Evolutionary conservation across 2,888 invertebrate species (phyloP).

Genomic region (Apamea crenata): DNA sequence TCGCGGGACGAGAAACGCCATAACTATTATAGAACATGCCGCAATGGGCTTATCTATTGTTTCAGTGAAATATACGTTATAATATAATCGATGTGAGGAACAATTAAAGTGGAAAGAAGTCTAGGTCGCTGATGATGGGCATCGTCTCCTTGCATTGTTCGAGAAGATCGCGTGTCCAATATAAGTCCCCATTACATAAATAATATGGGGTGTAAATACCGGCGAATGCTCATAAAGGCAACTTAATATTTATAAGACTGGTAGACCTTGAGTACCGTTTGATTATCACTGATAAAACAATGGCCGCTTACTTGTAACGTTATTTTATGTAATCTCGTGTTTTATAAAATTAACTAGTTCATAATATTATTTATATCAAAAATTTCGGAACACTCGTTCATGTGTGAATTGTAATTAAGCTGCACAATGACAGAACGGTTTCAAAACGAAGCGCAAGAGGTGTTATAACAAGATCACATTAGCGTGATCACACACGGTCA

Average conservation of each 20-base stretch:
- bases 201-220: conserved; percentile 85
- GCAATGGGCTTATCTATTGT: conserved; percentile 88
- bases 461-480: conserved; percentile 83
- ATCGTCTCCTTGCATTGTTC: conserved; percentile 89
- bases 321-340: conserved; percentile 67
- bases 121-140: conserved; percentile 84
- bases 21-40: conserved; percentile 77
- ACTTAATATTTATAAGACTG: conserved; percentile 80
- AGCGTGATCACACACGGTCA: conserved; percentile 84
- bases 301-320: conserved; percentile 70
- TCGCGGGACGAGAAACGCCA: conserved; percentile 77
- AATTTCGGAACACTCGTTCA: conserved; percentile 63
- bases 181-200: conserved; percentile 89
- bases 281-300: conserved; percentile 76
- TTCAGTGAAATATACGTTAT: conserved; percentile 81
- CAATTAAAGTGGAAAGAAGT: conserved; percentile 87
- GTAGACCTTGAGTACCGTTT: conserved; percentile 79
- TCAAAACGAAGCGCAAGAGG: conserved; percentile 78
- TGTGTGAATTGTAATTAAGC: conserved; percentile 78
- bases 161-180: conserved; percentile 87
- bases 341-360: conserved; percentile 63
- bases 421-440: conserved; percentile 77
- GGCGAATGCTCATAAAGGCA: conserved; percentile 76
- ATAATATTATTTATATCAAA: conserved; percentile 38
- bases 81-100: conserved; percentile 83